Evolutionary conservation across 2,797 vertebrate species (phyloP).

Genomic region (Delichon dasypus): DNA sequence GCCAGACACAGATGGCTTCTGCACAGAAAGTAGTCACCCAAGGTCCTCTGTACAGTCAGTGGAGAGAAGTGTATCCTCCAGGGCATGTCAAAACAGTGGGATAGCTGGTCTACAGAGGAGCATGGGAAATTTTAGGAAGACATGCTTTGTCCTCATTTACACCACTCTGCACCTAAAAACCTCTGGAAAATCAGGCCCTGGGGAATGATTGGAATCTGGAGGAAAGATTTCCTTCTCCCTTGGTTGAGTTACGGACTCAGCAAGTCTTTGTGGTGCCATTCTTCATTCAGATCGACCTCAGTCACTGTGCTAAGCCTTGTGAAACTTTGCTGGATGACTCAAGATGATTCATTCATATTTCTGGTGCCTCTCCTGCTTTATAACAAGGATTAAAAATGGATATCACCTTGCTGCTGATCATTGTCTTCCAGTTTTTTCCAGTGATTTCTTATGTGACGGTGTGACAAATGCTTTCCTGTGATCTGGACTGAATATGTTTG

Average conservation of each 20-base stretch:
- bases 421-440: background rate
- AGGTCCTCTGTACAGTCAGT: background rate
- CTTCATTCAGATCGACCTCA: background rate
- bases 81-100: background rate
- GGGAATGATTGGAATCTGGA: background rate
- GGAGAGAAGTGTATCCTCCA: background rate
- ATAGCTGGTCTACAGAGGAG: background rate
- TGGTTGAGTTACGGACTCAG: background rate
- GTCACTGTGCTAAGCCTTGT: background rate
- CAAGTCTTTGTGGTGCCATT: rapidly evolving
- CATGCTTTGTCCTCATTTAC: background rate
- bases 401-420: background rate
- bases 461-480: background rate
- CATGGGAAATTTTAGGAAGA: background rate
- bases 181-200: background rate
- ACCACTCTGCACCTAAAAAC: background rate
- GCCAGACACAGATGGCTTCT: background rate
- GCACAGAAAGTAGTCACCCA: background rate
- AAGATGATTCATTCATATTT: background rate
- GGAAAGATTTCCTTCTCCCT: background rate
- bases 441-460: background rate
- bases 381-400: background rate
- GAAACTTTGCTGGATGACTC: background rate
- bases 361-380: background rate
- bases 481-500: background rate